Evolutionary conservation across 2,113 vertebrate species (phyloP).

Genomic region (Colaptes auratus): DNA sequence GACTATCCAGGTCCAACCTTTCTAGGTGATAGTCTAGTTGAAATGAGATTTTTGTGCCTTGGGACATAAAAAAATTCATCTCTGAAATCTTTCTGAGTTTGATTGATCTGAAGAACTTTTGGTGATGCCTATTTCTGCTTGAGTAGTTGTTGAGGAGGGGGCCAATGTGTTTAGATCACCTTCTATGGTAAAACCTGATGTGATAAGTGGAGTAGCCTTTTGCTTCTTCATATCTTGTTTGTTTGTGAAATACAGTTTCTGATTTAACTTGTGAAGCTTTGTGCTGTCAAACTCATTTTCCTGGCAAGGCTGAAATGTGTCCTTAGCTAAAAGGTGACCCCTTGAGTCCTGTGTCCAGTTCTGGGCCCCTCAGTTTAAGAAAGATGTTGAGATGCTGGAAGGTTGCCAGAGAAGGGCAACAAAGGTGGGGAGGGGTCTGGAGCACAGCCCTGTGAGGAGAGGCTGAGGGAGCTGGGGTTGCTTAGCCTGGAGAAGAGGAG

Average conservation of each 20-base stretch:
- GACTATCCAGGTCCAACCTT: no score
- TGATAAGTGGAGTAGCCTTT: rapidly evolving
- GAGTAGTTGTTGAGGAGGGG: not conserved
- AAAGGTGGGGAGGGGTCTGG: no score
- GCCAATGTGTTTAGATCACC: not conserved
- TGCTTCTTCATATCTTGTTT: not conserved
- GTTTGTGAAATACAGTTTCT: not conserved
- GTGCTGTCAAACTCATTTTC: not conserved
- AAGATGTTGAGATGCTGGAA: no score
- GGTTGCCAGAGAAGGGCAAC: no score
- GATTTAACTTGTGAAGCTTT: not conserved
- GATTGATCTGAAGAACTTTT: not conserved
- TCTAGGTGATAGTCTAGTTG: no score
- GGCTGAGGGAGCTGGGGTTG: no score
- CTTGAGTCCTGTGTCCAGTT: no score
- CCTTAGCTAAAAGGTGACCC: not conserved
- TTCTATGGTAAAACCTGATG: not conserved
- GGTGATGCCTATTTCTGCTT: not conserved
- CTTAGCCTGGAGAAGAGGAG: no score
- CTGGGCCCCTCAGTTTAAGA: no score
- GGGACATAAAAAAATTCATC: not conserved
- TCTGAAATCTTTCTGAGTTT: not conserved
- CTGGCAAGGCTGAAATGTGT: not conserved
- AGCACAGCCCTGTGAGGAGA: no score
- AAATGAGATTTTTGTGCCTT: not conserved